Conservation (phyloP, 2,113 vertebrate species). For the Hippoglossus stenolepis region DNA sequence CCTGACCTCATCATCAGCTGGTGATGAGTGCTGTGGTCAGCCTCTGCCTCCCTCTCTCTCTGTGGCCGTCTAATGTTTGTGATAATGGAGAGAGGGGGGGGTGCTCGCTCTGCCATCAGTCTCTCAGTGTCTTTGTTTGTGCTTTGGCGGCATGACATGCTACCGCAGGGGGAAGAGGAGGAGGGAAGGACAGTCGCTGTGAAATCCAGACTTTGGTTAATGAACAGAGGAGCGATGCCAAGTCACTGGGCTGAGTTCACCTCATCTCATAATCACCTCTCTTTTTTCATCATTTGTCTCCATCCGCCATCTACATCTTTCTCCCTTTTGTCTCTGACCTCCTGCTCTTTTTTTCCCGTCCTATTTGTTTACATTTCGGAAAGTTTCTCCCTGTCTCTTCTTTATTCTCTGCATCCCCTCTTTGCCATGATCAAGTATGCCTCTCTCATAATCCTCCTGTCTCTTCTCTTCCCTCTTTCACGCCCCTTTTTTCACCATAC, state of each 20-base stretch:
- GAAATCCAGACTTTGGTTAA: slow-evolving; percentile 76
- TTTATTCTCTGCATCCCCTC: not conserved
- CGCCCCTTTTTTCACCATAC: slow-evolving; percentile 15
- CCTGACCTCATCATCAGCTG: slow-evolving; percentile 71
- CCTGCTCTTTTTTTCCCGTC: slow-evolving; percentile 19
- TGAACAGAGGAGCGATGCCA: slow-evolving; percentile 69
- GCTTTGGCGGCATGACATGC: slow-evolving; percentile 47
- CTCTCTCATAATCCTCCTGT: slow-evolving; percentile 7
- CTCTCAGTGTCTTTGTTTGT: slow-evolving; percentile 59
- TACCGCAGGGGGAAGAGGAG: slow-evolving; percentile 25
- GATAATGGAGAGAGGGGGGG: slow-evolving; percentile 48
- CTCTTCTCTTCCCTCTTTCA: slow-evolving; percentile 12
- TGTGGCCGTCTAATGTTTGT: slow-evolving; percentile 53
- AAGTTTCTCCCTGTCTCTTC: not conserved
- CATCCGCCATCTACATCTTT: slow-evolving; percentile 31
- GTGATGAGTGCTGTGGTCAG: slow-evolving; percentile 52
- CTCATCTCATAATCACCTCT: slow-evolving; percentile 68
- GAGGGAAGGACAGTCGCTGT: slow-evolving; percentile 45
- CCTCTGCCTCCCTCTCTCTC: slow-evolving; percentile 12
- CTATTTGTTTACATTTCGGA: not conserved
- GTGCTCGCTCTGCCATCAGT: slow-evolving; percentile 36
- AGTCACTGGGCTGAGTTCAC: slow-evolving; percentile 66
- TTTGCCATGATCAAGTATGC: slow-evolving; percentile 5
- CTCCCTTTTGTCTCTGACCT: slow-evolving; percentile 27
- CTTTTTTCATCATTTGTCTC: slow-evolving; percentile 30